phyloP scores from a whole-genome alignment of 1,140 invertebrate species.

The Adelges cooleyi region DNA sequence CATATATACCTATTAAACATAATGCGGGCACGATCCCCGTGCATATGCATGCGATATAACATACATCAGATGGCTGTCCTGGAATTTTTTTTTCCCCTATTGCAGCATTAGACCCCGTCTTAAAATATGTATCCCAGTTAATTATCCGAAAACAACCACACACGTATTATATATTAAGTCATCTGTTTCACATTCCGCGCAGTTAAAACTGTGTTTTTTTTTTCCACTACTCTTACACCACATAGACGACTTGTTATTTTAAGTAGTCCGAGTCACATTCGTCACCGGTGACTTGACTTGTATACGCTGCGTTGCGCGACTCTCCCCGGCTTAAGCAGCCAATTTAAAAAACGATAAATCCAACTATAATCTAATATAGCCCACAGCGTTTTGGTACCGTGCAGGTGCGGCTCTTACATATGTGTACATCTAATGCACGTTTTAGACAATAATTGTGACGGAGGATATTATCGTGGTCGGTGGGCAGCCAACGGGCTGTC shows the following conservation, averaged over 20 bases:
- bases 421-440: no score
- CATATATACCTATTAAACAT: no score
- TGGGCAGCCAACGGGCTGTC: background rate
- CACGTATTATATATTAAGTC: constrained; percentile 23
- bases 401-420: no score
- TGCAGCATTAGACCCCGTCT: background rate
- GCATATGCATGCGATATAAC: background rate
- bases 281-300: constrained; percentile 5
- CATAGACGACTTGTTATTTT: constrained; percentile 6
- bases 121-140: constrained; percentile 19
- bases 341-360: constrained; percentile 25
- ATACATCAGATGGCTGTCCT: constrained; percentile 6
- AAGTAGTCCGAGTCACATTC: constrained; percentile 16
- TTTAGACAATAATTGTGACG: no score
- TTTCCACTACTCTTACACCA: background rate
- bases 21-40: no score
- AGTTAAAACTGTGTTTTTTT: constrained; percentile 4
- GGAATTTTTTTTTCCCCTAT: background rate
- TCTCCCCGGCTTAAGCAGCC: background rate
- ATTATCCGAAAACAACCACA: constrained; percentile 27
- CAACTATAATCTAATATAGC: no score
- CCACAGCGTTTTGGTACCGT: no score
- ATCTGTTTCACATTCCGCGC: constrained; percentile 20
- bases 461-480: no score
- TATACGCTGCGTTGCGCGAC: background rate